Conservation (phyloP, 2,797 vertebrate genomes). For the Rhinophrynus dorsalis region DNA sequence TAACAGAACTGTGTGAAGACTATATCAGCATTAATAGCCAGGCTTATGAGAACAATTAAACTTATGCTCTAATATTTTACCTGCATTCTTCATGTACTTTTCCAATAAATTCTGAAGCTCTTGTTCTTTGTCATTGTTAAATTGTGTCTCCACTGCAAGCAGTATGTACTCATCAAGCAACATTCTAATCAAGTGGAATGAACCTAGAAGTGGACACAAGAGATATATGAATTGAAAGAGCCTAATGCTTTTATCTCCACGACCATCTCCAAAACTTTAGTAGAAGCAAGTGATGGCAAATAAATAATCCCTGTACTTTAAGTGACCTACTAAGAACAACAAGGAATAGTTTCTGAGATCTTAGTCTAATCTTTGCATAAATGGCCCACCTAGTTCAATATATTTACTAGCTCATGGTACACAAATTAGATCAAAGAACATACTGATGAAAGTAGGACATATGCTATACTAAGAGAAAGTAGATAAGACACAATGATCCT, state of each 20-base stretch:
- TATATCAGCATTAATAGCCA: too few species aligned
- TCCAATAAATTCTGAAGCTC: conserved; percentile 94
- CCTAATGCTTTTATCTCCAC: conserved; percentile 68
- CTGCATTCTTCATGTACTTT: conserved; percentile 97
- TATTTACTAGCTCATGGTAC: conserved; percentile 71
- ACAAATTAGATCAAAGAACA: conserved; percentile 80
- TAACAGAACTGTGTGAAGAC: too few species aligned
- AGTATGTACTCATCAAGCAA: conserved; percentile 98
- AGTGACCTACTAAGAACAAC: conserved; percentile 76
- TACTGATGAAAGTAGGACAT: conserved; percentile 76
- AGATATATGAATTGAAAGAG: not conserved
- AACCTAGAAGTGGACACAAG: conserved; percentile 72
- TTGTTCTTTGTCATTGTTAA: conserved; percentile 98
- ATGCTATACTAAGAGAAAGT: conserved; percentile 72
- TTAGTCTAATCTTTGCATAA: conserved; percentile 67
- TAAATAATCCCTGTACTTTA: conserved; percentile 76
- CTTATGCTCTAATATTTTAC: too few species aligned
- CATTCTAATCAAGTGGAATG: conserved; percentile 97
- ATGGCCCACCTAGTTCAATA: conserved; percentile 69
- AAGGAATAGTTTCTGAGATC: conserved; percentile 62
- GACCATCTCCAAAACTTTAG: conserved; percentile 71
- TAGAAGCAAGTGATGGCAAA: conserved; percentile 70
- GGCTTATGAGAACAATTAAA: too few species aligned
- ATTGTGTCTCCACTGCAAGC: conserved; percentile 95
- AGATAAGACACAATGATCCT: conserved; percentile 77